Conservation (phyloP, 2,797 vertebrate genomes). For the Distichodus sexfasciatus region DNA sequence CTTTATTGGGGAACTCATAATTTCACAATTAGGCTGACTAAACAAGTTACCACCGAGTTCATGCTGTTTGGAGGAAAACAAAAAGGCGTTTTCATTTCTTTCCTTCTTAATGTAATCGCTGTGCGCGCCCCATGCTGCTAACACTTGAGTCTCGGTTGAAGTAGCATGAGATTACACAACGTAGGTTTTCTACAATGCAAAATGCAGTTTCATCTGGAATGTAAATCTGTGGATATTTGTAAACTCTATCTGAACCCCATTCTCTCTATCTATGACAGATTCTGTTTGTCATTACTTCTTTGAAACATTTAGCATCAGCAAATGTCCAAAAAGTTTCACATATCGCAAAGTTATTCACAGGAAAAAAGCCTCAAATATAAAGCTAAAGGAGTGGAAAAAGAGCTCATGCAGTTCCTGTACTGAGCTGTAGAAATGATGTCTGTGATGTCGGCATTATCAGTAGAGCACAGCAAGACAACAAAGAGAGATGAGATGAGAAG, state of each 20-base stretch:
- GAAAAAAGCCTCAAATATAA: too few relatives aligned
- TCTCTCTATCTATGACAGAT: background rate
- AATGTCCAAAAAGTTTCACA: background rate
- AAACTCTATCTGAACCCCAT: background rate
- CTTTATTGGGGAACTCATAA: conserved; percentile 62
- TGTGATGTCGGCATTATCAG: conserved; percentile 40
- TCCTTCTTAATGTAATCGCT: conserved; percentile 54
- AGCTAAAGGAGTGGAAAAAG: background rate
- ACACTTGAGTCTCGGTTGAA: conserved; percentile 37
- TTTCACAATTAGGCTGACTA: conserved; percentile 62
- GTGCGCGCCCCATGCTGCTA: conserved; percentile 42
- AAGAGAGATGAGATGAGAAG: conserved; percentile 37
- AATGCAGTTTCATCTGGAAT: background rate
- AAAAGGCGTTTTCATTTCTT: conserved; percentile 52
- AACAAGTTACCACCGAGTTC: conserved; percentile 52
- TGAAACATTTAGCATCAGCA: too few relatives aligned
- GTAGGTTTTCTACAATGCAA: background rate
- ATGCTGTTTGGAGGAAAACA: conserved; percentile 54
- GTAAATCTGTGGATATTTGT: too few relatives aligned
- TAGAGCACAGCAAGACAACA: conserved; percentile 45
- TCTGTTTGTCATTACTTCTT: too few relatives aligned
- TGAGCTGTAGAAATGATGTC: conserved; percentile 10
- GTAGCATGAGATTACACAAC: background rate
- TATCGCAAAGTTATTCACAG: background rate
- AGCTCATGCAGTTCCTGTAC: background rate